Conservation (phyloP, 2,888 invertebrate genomes). For the Cantharis nigra region DNA sequence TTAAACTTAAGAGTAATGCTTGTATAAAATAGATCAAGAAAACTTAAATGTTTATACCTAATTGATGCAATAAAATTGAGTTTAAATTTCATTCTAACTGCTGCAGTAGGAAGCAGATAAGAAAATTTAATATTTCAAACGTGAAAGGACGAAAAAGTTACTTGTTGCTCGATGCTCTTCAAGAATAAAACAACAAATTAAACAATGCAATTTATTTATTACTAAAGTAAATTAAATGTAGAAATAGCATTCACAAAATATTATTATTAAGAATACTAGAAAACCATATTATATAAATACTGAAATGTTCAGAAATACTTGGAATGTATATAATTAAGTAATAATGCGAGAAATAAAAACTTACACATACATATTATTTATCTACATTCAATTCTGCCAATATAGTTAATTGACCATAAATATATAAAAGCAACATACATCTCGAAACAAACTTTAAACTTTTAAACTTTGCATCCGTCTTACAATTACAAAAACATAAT, state of each 20-base stretch:
- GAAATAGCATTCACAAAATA: slow-evolving; percentile 20
- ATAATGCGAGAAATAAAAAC: slow-evolving; percentile 19
- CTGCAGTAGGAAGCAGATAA: no score
- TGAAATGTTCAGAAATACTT: slow-evolving; percentile 17
- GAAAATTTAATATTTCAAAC: not conserved
- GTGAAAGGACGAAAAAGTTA: not conserved
- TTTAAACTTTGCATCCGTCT: not conserved
- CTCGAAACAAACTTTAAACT: not conserved
- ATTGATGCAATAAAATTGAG: no score
- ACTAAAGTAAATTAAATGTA: slow-evolving; percentile 26
- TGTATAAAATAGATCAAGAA: no score
- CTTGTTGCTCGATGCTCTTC: not conserved
- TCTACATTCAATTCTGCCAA: slow-evolving; percentile 4
- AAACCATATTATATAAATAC: slow-evolving; percentile 20
- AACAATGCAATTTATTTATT: slow-evolving; percentile 24
- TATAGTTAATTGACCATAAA: slow-evolving; percentile 4
- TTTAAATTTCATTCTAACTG: no score
- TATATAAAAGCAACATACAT: not conserved
- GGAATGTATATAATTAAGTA: slow-evolving; percentile 11
- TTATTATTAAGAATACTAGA: slow-evolving; percentile 20
- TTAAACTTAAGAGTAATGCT: no score
- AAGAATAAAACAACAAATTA: slow-evolving; percentile 5
- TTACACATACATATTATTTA: not conserved
- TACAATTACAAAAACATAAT: not conserved
- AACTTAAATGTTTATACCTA: no score